Evolutionary conservation across 2,888 invertebrate genomes (phyloP).

Genomic region (Acrocyrtus sp.): DNA sequence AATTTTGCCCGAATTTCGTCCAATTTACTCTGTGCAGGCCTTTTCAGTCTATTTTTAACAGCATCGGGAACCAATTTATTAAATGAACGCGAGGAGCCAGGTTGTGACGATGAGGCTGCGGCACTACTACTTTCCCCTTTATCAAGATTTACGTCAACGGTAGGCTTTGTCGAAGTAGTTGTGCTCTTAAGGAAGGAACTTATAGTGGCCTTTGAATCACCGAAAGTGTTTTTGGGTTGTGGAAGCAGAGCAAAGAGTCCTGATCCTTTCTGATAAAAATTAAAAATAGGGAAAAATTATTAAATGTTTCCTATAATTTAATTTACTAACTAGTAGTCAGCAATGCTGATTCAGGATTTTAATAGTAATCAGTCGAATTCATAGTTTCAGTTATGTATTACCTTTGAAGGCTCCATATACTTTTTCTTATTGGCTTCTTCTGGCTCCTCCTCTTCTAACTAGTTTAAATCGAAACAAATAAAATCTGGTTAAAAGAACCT

Average conservation of each 20-base stretch:
- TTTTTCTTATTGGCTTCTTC: conserved; percentile 63
- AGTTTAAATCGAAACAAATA: no score
- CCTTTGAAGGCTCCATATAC: conserved; percentile 69
- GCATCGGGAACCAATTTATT: conserved; percentile 56
- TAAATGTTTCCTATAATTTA: no score
- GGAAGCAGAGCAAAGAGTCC: conserved; percentile 78
- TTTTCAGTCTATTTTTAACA: conserved; percentile 53
- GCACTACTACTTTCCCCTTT: neutral
- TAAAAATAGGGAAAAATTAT: conserved; percentile 1
- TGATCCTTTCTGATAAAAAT: conserved; percentile 71
- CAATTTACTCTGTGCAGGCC: conserved; percentile 51
- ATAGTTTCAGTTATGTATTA: conserved; percentile 65
- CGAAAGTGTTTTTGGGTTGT: conserved; percentile 71
- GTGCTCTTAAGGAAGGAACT: no score
- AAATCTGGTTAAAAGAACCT: conserved; percentile 15
- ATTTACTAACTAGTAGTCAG: no score
- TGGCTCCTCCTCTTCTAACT: conserved; percentile 72
- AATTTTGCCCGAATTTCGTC: conserved; percentile 60
- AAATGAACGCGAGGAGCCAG: neutral
- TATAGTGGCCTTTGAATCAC: no score
- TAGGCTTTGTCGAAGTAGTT: neutral
- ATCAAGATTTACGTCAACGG: no score
- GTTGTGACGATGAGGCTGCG: no score
- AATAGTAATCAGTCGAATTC: neutral
- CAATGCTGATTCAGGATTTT: neutral